Evolutionary conservation across 2,888 invertebrate genomes (phyloP).

Genomic region (Platycnemis pennipes): DNA sequence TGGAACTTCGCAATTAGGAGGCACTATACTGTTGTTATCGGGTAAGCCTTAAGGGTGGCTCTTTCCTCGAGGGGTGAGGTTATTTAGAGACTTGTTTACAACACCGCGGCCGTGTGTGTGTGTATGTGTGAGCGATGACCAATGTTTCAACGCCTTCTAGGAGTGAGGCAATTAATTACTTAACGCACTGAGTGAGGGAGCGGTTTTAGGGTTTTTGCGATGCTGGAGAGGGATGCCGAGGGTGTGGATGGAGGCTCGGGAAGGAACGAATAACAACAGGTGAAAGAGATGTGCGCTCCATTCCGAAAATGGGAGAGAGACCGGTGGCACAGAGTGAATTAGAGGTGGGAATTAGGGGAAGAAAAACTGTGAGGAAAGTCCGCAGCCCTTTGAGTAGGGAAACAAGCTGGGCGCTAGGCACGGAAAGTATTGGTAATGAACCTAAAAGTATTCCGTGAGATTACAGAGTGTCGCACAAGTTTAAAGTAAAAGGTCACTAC

Average conservation of each 20-base stretch:
- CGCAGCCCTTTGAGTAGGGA: neutral
- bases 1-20: neutral
- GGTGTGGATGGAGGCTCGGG: neutral
- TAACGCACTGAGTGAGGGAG: neutral
- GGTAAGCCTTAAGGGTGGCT: neutral
- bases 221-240: neutral
- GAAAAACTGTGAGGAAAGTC: neutral
- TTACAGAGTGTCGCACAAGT: too few species aligned
- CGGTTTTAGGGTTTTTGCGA: neutral
- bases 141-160: slow-evolving; percentile 16
- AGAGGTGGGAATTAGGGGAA: neutral
- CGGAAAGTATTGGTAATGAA: neutral
- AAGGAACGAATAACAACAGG: neutral
- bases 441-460: too few species aligned
- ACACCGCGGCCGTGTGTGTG: neutral
- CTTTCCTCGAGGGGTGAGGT: neutral
- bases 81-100: slow-evolving; percentile 57
- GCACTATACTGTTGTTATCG: neutral
- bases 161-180: slow-evolving; percentile 57
- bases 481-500: too few species aligned
- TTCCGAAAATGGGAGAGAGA: neutral
- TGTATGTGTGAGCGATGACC: neutral
- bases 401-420: neutral
- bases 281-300: slow-evolving; percentile 39
- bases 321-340: neutral